phyloP scores from a whole-genome alignment of 2,888 invertebrate species.

The Macaria notata region DNA sequence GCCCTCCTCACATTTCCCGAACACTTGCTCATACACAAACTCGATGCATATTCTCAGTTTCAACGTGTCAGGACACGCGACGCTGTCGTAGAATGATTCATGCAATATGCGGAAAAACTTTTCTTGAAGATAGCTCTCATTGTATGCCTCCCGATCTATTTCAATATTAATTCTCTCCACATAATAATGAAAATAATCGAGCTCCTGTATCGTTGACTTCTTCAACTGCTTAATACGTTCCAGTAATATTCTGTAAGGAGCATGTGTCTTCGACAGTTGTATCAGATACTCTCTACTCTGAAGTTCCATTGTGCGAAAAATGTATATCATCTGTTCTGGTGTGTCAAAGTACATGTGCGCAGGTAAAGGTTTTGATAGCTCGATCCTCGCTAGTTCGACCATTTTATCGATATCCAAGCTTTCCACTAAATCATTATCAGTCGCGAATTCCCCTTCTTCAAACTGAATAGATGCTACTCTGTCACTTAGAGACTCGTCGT shows the following conservation, averaged over 20 bases:
- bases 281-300: slow-evolving; percentile 74
- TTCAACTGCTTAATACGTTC: slow-evolving; percentile 64
- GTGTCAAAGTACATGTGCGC: slow-evolving; percentile 57
- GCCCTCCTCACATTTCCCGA: slow-evolving; percentile 75
- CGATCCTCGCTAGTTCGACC: slow-evolving; percentile 61
- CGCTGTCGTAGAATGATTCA: slow-evolving; percentile 65
- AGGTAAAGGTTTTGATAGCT: slow-evolving; percentile 57
- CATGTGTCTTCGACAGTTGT: slow-evolving; percentile 65
- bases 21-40: slow-evolving; percentile 73
- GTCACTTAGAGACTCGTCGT: slow-evolving; percentile 62
- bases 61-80: slow-evolving; percentile 65
- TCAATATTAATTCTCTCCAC: slow-evolving; percentile 62
- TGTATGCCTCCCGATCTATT: slow-evolving; percentile 61
- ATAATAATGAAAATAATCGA: slow-evolving; percentile 72
- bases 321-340: slow-evolving; percentile 66
- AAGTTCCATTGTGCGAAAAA: slow-evolving; percentile 72
- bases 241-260: slow-evolving; percentile 55
- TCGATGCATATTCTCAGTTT: slow-evolving; percentile 75
- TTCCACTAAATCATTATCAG: slow-evolving; percentile 69
- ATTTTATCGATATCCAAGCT: slow-evolving; percentile 69
- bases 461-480: slow-evolving; percentile 65
- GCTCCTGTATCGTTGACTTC: slow-evolving; percentile 57
- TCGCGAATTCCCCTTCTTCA: slow-evolving; percentile 62
- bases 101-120: slow-evolving; percentile 71
- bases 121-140: slow-evolving; percentile 63